Percentiles rank a stretch among this genome's conserved stretches.
Evolutionary conservation across 1,140 invertebrate species (phyloP).

Genomic region (Plutomurus gul): DNA sequence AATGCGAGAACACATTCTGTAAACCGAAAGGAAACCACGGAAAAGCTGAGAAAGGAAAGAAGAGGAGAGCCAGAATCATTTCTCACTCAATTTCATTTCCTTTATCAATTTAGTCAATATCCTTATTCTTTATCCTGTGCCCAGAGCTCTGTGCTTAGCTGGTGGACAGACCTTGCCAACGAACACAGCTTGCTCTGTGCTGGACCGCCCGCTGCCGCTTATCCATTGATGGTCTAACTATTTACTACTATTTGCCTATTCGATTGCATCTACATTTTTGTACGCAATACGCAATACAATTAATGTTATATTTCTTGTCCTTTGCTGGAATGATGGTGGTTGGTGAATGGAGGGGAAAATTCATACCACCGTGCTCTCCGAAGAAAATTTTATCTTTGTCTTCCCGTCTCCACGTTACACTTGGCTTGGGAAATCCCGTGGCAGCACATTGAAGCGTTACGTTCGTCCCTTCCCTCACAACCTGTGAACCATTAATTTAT

Average conservation of each 20-base stretch:
- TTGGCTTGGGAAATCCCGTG: constrained; percentile 49
- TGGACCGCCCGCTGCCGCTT: background rate
- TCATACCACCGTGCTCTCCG: constrained; percentile 46
- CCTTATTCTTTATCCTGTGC: background rate
- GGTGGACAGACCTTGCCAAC: constrained; percentile 14
- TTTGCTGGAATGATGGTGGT: too few species aligned
- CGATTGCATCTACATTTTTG: background rate
- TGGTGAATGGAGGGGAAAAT: background rate
- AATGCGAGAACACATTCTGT: too few species aligned
- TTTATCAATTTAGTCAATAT: constrained; percentile 45
- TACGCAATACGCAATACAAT: background rate
- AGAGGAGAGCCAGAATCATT: constrained; percentile 33
- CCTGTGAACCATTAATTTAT: too few species aligned
- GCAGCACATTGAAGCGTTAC: constrained; percentile 73
- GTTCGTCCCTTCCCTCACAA: constrained; percentile 81
- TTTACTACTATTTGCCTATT: background rate
- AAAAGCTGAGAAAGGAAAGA: constrained; percentile 17
- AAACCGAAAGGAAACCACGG: background rate
- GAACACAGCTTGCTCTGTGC: background rate
- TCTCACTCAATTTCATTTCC: constrained; percentile 48
- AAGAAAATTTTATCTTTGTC: constrained; percentile 51
- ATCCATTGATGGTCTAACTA: constrained; percentile 20
- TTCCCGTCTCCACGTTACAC: constrained; percentile 49
- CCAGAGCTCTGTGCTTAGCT: background rate
- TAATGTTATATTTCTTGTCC: background rate